Base-by-base conservation (phyloP, 1,140 invertebrate species). In the Nymphalis io region DNA sequence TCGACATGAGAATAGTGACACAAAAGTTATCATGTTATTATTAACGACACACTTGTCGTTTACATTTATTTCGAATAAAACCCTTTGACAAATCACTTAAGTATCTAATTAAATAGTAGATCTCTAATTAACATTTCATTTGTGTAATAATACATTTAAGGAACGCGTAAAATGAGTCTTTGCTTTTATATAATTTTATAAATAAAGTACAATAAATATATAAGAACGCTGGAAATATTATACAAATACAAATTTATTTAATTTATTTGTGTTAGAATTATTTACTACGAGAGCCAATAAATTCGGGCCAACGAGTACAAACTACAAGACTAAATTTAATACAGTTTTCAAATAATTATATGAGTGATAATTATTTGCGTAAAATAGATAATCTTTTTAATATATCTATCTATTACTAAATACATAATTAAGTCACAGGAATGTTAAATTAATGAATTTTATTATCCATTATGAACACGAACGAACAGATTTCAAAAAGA, bases 101-200 rank as follows among this genome's bases (percentile, higher is more conserved):
- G 39, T 65, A 64, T 65, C 61, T 73, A 73, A 60, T 65, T 73
- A 69, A 66, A 74, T 70, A 67, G 55, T 67, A 62, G 60, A 68
- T 60, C 63, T 65, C 59, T 66, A 74, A 20, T 67, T 63, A 53
- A 70, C 61, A 64, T 69, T 61, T 74, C 40, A 74, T 79, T 64
- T 60, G 53, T 74, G 71, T 67, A 74, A 76, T 75, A 69, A 72
- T 72, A 69, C 60, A 71, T 68, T 71, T 51, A 70, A 79, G 77
- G 77, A 79, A 79, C 77, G 71, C 62, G 68, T 72, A 71, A 75
- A 73, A 68, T 73, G 69, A 76, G 75, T 74, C 68, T 76, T 76
- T 62, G 59, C 60, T 70, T 68, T 70, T 44, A 72, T 70, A 72
- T 61, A 71, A 60, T 60, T 66, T 63, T 65, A 46, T 61, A 65